Evolutionary conservation across 2,888 invertebrate species (phyloP).

Genomic region (Seladonia tumulorum): DNA sequence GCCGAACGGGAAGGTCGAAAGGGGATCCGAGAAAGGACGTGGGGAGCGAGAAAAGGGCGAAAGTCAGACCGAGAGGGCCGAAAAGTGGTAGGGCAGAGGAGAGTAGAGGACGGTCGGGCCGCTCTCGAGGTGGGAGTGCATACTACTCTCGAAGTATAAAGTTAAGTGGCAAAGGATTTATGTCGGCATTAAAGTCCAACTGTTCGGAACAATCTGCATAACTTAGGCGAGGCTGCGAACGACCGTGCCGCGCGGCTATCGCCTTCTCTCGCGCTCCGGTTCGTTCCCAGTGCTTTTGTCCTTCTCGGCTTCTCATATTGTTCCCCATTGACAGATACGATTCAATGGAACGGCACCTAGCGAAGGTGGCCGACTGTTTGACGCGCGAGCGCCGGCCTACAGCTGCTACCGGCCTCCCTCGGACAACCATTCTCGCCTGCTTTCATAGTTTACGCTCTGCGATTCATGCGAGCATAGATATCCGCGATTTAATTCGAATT

Average conservation of each 20-base stretch:
- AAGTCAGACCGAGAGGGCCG: slow-evolving; percentile 1
- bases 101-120: not conserved
- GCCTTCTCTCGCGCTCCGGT: slow-evolving; percentile 59
- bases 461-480: too few relatives aligned
- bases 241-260: slow-evolving; percentile 60
- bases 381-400: slow-evolving; percentile 59
- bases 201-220: slow-evolving; percentile 83
- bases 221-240: slow-evolving; percentile 77
- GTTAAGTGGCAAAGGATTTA: slow-evolving; percentile 83
- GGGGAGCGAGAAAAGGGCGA: slow-evolving; percentile 9
- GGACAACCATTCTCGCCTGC: not conserved
- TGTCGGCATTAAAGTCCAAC: slow-evolving; percentile 82
- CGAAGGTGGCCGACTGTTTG: slow-evolving; percentile 67
- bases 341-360: slow-evolving; percentile 75
- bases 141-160: slow-evolving; percentile 79
- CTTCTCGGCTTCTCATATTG: slow-evolving; percentile 72
- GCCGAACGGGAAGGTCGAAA: slow-evolving; percentile 11
- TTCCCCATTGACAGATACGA: slow-evolving; percentile 81
- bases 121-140: slow-evolving; percentile 51
- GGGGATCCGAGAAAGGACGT: slow-evolving; percentile 7
- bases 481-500: not conserved
- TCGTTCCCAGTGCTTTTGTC: slow-evolving; percentile 25
- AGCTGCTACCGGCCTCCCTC: slow-evolving; percentile 31
- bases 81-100: not conserved
- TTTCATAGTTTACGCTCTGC: too few relatives aligned